Conservation (phyloP, 2,888 invertebrate genomes). For the Elmis aenea region DNA sequence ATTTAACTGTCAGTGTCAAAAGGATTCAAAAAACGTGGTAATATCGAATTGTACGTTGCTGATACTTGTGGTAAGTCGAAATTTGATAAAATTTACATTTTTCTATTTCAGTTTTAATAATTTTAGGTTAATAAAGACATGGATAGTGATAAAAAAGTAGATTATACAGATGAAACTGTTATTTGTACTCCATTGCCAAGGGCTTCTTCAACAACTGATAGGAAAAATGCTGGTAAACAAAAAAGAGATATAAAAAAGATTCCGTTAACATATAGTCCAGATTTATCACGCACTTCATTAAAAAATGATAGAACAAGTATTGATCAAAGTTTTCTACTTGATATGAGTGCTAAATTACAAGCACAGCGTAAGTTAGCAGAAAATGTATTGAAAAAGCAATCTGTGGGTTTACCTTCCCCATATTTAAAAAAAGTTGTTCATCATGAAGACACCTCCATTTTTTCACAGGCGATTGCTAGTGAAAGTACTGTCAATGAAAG, state of each 20-base stretch:
- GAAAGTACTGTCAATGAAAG: slow-evolving; percentile 39
- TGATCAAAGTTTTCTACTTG: too few relatives aligned
- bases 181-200: slow-evolving; percentile 45
- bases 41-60: too few relatives aligned
- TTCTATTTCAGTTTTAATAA: too few relatives aligned
- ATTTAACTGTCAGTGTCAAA: too few relatives aligned
- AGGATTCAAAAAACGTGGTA: too few relatives aligned
- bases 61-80: too few relatives aligned
- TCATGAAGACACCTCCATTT: slow-evolving; percentile 3
- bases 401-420: slow-evolving; percentile 32
- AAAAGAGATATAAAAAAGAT: slow-evolving; percentile 10
- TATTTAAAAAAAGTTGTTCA: slow-evolving; percentile 27
- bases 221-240: slow-evolving; percentile 27
- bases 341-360: slow-evolving; percentile 17
- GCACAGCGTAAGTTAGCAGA: slow-evolving; percentile 30
- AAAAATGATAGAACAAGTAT: too few relatives aligned
- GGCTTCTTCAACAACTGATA: slow-evolving; percentile 45
- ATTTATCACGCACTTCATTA: slow-evolving; percentile 2
- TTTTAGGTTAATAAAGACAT: too few relatives aligned
- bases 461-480: slow-evolving; percentile 6
- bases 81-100: too few relatives aligned
- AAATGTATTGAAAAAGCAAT: slow-evolving; percentile 27
- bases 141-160: too few relatives aligned
- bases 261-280: slow-evolving; percentile 4
- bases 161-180: too few relatives aligned